These are phyloP conservation scores for Hemicentrotus pulcherrimus DNA, from an alignment of 35 echinoderm and acorn worm genomes.

Conservation along the genomic window DNA sequence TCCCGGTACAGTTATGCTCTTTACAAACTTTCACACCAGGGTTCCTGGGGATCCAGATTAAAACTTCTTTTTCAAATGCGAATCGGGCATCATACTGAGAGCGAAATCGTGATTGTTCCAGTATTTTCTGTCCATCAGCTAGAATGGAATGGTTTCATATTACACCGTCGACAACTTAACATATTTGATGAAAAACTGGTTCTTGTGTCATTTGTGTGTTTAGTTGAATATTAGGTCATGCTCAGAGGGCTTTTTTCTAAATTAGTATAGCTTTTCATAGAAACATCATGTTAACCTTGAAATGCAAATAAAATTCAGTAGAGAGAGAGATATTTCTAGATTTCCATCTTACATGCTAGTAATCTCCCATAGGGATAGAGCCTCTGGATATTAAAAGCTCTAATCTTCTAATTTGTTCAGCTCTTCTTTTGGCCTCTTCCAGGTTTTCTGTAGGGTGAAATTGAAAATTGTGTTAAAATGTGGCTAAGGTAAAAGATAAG, in stretches of 20 bases:
- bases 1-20: too few relatives aligned
- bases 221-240: neutral
- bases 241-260: neutral
- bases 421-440: neutral
- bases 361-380: neutral
- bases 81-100: neutral
- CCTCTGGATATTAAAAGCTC: neutral
- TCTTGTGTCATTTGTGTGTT: conserved; percentile 1
- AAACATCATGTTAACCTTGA: neutral
- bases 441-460: neutral
- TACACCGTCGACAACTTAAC: neutral
- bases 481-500: neutral
- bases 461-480: neutral
- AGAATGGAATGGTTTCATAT: neutral
- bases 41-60: neutral
- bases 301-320: neutral
- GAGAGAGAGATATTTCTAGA: neutral
- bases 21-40: neutral
- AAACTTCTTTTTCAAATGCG: neutral
- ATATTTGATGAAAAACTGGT: neutral
- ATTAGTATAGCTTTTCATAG: neutral
- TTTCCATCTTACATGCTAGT: neutral
- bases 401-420: neutral
- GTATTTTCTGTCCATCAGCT: neutral
- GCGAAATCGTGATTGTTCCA: neutral